Conservation (phyloP, 2,113 vertebrate genomes). For the Sphyrna mokarran region DNA sequence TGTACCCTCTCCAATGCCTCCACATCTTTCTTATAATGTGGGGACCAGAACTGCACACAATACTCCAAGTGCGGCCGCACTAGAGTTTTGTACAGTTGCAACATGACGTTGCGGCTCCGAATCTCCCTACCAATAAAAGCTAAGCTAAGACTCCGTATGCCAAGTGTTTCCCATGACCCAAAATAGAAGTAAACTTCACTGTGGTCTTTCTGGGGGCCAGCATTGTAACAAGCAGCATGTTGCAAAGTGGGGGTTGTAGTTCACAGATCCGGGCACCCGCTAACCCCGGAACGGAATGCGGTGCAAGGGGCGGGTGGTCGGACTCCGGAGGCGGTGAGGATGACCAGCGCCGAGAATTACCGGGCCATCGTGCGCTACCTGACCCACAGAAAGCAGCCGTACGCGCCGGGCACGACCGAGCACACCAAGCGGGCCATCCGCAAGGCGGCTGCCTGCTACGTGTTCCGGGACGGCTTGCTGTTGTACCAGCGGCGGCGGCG, state of each 20-base stretch:
- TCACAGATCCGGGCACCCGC: background rate
- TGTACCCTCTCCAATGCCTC: no score
- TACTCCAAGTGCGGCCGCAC: no score
- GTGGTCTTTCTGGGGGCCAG: no score
- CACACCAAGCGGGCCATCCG: conserved; percentile 29
- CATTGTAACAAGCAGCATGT: background rate
- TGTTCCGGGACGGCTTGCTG: background rate
- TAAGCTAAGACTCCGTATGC: no score
- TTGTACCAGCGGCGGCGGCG: conserved; percentile 32
- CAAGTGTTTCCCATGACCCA: no score
- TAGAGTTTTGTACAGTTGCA: no score
- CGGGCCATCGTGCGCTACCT: conserved; percentile 37
- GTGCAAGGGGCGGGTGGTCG: background rate
- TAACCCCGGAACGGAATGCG: background rate
- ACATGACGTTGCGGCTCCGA: no score
- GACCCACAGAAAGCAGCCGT: conserved; percentile 9
- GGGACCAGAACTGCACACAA: no score
- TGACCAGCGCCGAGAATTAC: conserved; percentile 36
- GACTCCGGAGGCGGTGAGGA: background rate
- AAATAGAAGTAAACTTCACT: no score
- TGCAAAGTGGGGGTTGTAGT: background rate
- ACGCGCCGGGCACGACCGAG: conserved; percentile 18
- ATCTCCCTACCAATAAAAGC: no score
- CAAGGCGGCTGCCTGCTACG: conserved; percentile 32
- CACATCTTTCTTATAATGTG: no score